These are phyloP conservation scores for Panagrolaimus sp. DNA, from an alignment of 1,140 invertebrate species.

Conservation along the genomic window DNA sequence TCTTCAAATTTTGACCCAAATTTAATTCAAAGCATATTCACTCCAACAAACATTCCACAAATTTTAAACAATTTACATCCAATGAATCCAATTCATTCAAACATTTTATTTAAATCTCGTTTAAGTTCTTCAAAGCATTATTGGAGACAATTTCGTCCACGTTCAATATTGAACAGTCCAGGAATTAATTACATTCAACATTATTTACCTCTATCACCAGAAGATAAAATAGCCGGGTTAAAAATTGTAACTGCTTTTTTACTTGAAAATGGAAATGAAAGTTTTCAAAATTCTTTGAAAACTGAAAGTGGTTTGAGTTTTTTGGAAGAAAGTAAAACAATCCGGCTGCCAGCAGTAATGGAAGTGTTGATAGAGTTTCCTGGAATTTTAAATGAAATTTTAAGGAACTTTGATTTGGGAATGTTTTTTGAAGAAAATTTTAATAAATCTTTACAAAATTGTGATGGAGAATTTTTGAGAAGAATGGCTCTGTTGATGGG, in stretches of 20 bases:
- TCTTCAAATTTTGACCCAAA: not conserved
- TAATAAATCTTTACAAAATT: not conserved
- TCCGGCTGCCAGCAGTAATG: not conserved
- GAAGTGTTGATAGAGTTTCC: not conserved
- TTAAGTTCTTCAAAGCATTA: not conserved
- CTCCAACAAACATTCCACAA: not conserved
- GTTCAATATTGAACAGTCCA: not conserved
- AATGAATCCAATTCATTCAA: not conserved
- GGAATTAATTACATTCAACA: not conserved
- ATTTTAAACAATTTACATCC: conserved; percentile 3
- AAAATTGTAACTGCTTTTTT: not conserved
- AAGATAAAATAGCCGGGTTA: not conserved
- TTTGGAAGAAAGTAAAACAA: not conserved
- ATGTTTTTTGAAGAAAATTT: conserved; percentile 1
- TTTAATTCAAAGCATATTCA: not conserved
- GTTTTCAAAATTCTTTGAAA: no score
- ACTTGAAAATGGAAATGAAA: not conserved
- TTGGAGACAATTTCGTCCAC: not conserved
- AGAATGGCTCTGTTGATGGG: not conserved
- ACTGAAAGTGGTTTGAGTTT: not conserved
- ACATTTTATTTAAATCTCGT: not conserved
- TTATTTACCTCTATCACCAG: not conserved
- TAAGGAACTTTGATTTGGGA: not conserved
- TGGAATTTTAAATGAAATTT: not conserved
- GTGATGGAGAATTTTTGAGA: not conserved